Evolutionary conservation across 2,797 vertebrate species (phyloP), one percentile per base, ranked within the genome.

Genomic region (Microctenopoma stevenorrisi): DNA sequence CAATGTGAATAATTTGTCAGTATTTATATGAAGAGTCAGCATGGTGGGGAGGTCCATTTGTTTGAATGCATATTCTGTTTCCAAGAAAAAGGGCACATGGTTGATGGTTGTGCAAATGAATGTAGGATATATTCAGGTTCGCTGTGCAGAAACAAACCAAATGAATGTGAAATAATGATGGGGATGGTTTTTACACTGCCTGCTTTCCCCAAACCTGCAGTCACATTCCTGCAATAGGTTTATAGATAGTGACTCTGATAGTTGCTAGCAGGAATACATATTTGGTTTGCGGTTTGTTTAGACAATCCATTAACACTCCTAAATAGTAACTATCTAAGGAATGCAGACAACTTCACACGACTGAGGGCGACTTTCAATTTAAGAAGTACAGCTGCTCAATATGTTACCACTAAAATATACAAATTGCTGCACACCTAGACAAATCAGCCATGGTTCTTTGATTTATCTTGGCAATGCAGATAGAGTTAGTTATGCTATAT

Each of bases 21-120:
- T 91, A 86, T 92, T 91, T 91, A 88, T 52, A 79, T 43, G 38
- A 80, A 66, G 51, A 44, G 30, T 61, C 68, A 82, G 53, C 18
- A 33, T 64, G 68, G 54, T 57, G 67, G 40, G 48, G 43, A 37
- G 44, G 60, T 13, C 5, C 48, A 35, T 87, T 83, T 78, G 54
- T 72, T 79, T 80, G 42, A 80, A 76, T 51, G 14, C 60, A 76
- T 46, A 54, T 70, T 22, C 22, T 22, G 22, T 22, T 85, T 81
- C 79, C 47, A 68, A 54, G 35, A 50, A 76, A 64, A 48, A 52
- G 51, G 78, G 72, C 50, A 85, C 76, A 62, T 54, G 38, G 33
- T 56, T 59, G 37, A 58, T 54, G 22, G 49, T 78, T 40, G 30
- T 74, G 56, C 54, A 65, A 73, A 28, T 75, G 61, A 74, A 57